Conservation (phyloP, 2,888 invertebrate genomes). For the Colletes collaris region DNA sequence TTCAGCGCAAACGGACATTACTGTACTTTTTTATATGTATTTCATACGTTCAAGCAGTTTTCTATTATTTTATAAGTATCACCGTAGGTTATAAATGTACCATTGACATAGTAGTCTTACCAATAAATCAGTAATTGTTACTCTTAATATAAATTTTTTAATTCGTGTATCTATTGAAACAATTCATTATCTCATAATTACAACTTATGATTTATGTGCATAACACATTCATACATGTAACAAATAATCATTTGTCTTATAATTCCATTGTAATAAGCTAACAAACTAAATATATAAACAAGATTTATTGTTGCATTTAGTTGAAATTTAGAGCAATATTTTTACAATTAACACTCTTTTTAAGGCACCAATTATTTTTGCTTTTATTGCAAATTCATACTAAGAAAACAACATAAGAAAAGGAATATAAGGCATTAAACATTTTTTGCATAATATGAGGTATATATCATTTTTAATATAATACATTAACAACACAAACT, state of each 20-base stretch:
- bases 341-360: neutral
- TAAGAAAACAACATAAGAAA: neutral
- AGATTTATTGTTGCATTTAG: constrained; percentile 34
- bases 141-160: constrained; percentile 32
- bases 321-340: constrained; percentile 11
- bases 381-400: neutral
- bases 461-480: neutral
- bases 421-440: neutral
- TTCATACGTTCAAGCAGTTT: constrained; percentile 35
- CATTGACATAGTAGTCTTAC: constrained; percentile 37
- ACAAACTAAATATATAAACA: constrained; percentile 26
- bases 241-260: constrained; percentile 34
- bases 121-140: constrained; percentile 38
- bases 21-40: constrained; percentile 48
- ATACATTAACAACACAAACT: neutral
- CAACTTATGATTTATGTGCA: constrained; percentile 32
- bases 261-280: constrained; percentile 45
- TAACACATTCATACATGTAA: constrained; percentile 43
- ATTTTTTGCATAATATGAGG: neutral
- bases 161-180: constrained; percentile 35
- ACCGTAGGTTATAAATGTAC: constrained; percentile 43
- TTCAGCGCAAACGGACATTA: constrained; percentile 30
- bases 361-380: constrained; percentile 6
- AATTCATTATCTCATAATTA: constrained; percentile 31
- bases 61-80: constrained; percentile 54